A percentile compares a stretch with the other conserved stretches of the same genome.
phyloP scores from a whole-genome alignment of 1,140 invertebrate species.

The Drosophila sturtevanti region DNA sequence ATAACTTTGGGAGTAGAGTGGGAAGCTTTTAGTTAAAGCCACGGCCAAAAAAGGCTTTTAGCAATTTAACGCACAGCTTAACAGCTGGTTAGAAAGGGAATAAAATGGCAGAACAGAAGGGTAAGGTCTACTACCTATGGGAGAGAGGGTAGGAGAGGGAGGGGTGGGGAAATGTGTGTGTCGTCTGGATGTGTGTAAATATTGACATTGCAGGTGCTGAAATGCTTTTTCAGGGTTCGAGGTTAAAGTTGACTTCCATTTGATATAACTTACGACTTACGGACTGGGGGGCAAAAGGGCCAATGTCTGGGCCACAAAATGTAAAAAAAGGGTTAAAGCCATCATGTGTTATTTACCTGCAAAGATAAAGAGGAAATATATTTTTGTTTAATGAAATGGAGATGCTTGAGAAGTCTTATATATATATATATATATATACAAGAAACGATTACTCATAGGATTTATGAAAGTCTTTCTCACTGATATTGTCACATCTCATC shows the following conservation, averaged over 20 bases:
- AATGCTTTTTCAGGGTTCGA: constrained; percentile 17
- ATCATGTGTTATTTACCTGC: constrained; percentile 50
- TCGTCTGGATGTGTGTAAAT: constrained; percentile 53
- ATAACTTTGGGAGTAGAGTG: neutral
- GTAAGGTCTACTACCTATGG: neutral
- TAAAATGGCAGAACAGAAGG: neutral
- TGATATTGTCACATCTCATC: neutral
- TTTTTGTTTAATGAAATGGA: neutral
- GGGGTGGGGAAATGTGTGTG: constrained; percentile 19
- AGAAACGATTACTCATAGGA: neutral
- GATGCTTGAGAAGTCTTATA: constrained; percentile 26
- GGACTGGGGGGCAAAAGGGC: neutral
- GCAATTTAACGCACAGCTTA: constrained; percentile 80
- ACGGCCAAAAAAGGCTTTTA: constrained; percentile 63
- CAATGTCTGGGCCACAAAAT: neutral
- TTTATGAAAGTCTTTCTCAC: neutral
- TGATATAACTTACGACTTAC: constrained; percentile 18
- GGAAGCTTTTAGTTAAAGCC: constrained; percentile 72
- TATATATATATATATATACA: constrained; percentile 12
- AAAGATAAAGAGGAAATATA: constrained; percentile 39
- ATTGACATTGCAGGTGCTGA: constrained; percentile 65
- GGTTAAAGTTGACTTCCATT: constrained; percentile 31
- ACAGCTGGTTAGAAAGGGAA: constrained; percentile 41
- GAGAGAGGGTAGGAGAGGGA: constrained; percentile 8
- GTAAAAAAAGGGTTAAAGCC: neutral